Evolutionary conservation across 1,140 invertebrate genomes (phyloP), one percentile per base, ranked within the genome.

Genomic region (Parapsyche elsis): DNA sequence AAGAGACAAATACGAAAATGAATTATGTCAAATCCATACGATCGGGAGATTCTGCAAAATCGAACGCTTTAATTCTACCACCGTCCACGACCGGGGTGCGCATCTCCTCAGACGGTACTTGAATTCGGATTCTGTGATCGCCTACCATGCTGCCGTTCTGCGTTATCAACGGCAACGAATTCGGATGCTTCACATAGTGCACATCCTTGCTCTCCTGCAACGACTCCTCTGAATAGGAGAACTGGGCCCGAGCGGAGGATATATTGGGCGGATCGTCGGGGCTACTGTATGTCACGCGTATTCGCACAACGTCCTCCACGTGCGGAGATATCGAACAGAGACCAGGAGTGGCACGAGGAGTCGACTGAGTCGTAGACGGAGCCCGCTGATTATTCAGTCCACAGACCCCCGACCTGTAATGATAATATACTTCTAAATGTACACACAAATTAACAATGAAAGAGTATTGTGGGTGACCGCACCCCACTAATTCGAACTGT

Each of bases 51-150:
- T 79, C 78, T 16, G 24, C 16, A 44, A 73, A 73, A 61, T 71
- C 86, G 80, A 92, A 91, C n/a, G 90, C 88, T 83, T 89, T 90
- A 71, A 91, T 87, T n/a, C 86, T 86, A 4, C 88, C 91, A 79
- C 92, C 91, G 84, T 94, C 92, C 0, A 93, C 92, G n/a, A 93
- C 88, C 0, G 93, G 92, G 0, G 92, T 94, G 45, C 92, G 89
- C 57, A 93, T 87, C 80, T 92, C 92, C 83, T 93, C 93, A 1
- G 91, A 90, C 78, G 92, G 89, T 26, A 90, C 92, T 86, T 93
- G 92, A 14, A 93, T 92, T 76, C 90, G 89, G 81, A 93, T 94
- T 53, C 92, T 92, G 86, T 92, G 93, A 84, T 93, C 92, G 0
- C 90, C 88, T 80, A 92, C 90, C 12, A 44, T 38, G 12, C 1